Evolutionary conservation across 2,888 invertebrate species (phyloP).

Genomic region (Emmelina monodactyla): DNA sequence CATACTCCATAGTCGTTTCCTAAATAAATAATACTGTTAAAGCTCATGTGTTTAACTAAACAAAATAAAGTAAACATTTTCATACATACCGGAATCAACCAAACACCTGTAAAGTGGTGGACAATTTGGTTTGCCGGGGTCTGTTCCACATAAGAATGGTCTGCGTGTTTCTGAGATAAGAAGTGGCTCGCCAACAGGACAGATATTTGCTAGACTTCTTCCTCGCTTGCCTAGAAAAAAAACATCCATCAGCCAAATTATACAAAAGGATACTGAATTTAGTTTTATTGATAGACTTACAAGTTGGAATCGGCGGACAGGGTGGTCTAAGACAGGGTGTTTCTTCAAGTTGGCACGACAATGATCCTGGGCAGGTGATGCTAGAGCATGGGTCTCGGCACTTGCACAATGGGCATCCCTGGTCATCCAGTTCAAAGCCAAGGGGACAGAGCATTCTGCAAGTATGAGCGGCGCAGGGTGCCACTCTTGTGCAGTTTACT

Average conservation of each 20-base stretch:
- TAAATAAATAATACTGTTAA: conserved; percentile 16
- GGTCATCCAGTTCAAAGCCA: conserved; percentile 74
- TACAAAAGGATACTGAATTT: too few relatives aligned
- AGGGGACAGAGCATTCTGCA: conserved; percentile 89
- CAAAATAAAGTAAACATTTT: not conserved
- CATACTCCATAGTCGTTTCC: conserved; percentile 89
- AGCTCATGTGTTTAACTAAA: not conserved
- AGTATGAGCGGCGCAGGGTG: conserved; percentile 79
- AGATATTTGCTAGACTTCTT: conserved; percentile 77
- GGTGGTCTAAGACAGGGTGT: conserved; percentile 79
- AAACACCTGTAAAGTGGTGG: conserved; percentile 83
- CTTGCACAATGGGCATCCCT: conserved; percentile 81
- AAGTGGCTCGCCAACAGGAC: conserved; percentile 78
- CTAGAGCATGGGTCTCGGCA: conserved; percentile 83
- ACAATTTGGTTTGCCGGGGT: conserved; percentile 83
- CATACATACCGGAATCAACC: conserved; percentile 70
- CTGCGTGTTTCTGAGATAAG: conserved; percentile 76
- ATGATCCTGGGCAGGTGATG: conserved; percentile 76
- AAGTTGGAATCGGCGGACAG: conserved; percentile 85
- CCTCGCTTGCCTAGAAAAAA: conserved; percentile 72
- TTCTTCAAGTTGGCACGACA: conserved; percentile 81
- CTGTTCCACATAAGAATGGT: conserved; percentile 83
- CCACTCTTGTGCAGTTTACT: conserved; percentile 74
- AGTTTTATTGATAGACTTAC: too few relatives aligned
- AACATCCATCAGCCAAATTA: too few relatives aligned